Percentiles rank a stretch among this genome's conserved stretches.
phyloP scores from a whole-genome alignment of 2,888 invertebrate species.

The Brachypalpus laphriformis region DNA sequence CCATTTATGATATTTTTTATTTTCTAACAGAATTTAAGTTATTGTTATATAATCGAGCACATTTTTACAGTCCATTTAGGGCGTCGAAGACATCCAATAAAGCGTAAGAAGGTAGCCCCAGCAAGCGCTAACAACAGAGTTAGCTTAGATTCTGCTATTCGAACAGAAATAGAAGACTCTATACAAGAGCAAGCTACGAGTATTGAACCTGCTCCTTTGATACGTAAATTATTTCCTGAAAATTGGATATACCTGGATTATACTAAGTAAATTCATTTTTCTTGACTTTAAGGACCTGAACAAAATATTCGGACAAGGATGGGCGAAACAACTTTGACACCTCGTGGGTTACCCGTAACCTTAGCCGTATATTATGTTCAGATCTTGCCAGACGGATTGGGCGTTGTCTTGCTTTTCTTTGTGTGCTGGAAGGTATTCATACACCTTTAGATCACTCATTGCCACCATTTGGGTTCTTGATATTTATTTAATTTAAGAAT shows the following conservation, averaged over 20 bases:
- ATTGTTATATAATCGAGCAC: too few relatives aligned
- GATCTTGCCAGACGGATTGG: too few relatives aligned
- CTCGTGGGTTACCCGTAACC: background rate
- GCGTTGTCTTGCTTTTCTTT: too few relatives aligned
- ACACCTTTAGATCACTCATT: too few relatives aligned
- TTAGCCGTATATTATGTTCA: background rate
- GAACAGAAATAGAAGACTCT: too few relatives aligned
- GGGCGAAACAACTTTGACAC: background rate
- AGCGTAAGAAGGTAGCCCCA: too few relatives aligned
- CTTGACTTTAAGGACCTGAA: background rate
- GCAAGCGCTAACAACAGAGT: too few relatives aligned
- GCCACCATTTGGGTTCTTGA: background rate
- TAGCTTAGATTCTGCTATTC: too few relatives aligned
- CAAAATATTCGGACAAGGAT: background rate
- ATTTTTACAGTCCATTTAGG: background rate
- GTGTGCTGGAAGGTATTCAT: background rate
- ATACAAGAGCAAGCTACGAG: too few relatives aligned
- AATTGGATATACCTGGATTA: slow-evolving; percentile 50
- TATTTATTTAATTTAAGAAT: too few relatives aligned
- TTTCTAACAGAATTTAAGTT: too few relatives aligned
- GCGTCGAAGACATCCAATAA: background rate
- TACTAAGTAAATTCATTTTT: background rate
- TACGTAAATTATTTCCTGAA: slow-evolving; percentile 25
- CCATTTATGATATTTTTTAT: too few relatives aligned
- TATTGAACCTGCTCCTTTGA: background rate